These are phyloP conservation scores for Chaetodon trifascialis DNA, from an alignment of 2,113 vertebrate genomes.

Conservation along the genomic window DNA sequence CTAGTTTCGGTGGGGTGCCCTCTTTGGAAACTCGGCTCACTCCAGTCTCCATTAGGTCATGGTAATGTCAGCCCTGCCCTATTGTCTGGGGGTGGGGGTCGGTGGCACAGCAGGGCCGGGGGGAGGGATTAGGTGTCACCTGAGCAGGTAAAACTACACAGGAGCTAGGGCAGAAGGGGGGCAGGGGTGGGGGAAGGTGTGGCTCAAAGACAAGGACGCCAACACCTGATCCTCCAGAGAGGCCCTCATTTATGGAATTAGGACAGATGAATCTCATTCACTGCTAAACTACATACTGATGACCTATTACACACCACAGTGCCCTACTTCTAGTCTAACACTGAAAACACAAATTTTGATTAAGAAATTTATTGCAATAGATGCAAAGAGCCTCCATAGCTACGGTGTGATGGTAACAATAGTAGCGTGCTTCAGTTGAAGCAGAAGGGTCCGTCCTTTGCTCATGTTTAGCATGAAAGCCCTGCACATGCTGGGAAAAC, in stretches of 20 bases:
- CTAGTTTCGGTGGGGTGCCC: conserved; percentile 72
- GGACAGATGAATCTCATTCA: conserved; percentile 61
- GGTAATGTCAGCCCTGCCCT: conserved; percentile 80
- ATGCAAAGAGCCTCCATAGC: not conserved
- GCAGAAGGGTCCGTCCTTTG: not conserved
- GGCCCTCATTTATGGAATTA: conserved; percentile 72
- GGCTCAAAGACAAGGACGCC: conserved; percentile 68
- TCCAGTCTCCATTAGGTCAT: conserved; percentile 76
- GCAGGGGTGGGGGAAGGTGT: conserved; percentile 62
- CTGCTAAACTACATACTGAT: conserved; percentile 17
- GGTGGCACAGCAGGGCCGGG: conserved; percentile 67
- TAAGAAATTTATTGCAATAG: not conserved
- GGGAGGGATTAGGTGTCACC: conserved; percentile 81
- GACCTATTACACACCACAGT: not conserved
- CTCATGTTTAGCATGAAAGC: conserved; percentile 29
- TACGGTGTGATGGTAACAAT: not conserved
- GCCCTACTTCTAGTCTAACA: conserved; percentile 1
- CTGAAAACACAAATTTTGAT: not conserved
- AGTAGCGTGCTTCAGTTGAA: not conserved
- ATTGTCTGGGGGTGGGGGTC: conserved; percentile 80
- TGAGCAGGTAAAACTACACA: conserved; percentile 83
- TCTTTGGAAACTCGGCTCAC: conserved; percentile 65
- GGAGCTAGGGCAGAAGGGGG: conserved; percentile 44
- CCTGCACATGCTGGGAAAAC: conserved; percentile 38
- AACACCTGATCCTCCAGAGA: conserved; percentile 69